Base-by-base conservation (phyloP, 2,888 invertebrate genomes). In the Oxycera nigricornis region DNA sequence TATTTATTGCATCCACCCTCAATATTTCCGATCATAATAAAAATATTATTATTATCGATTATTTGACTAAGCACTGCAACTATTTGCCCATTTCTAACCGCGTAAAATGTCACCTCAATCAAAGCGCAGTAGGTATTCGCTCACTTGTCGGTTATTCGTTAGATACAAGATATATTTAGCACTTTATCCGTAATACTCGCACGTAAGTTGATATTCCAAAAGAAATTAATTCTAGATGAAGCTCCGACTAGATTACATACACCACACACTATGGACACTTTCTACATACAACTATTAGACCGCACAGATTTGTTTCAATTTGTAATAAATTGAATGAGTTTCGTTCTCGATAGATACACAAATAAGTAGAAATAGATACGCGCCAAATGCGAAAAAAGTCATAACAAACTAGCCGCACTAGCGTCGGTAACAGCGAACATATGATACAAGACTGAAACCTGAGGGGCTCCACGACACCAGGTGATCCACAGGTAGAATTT, bases 391-490 rank as follows among this genome's bases (percentile, higher is more conserved):
- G 31, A 31, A 28, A 50, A 50, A 17, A 50, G 17, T n/a, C 50
- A n/a, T 46, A 46, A 7, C 46, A 14, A 39, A 39, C 39, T 7
- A 39, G 14, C 24, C 20, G 17, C 26, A 41, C 46, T 46, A 39
- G 28, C 65, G 65, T 70, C 55, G 55, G 26, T 46, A 31, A 55
- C 70, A 70, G 55, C 52, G 55, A 70, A 55, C 70, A 70, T 70
- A 70, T 70, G 70, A 70, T 55, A 35, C 70, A 52, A 70, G 70
- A 52, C 70, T 52, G 65, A 65, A 65, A 31, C 65, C 35, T 65
- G 65, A 35, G 65, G 65, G 65, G 39, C 65, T 65, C 65, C 65
- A 65, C n/a, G n/a, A n/a, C n/a, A n/a, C 65, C 65, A 65, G 65
- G 65, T 65, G 65, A 20, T 65, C 41, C 65, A 65, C 28, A 17